Evolutionary conservation across 2,888 invertebrate genomes (phyloP).

Genomic region (Corythucha ciliata): DNA sequence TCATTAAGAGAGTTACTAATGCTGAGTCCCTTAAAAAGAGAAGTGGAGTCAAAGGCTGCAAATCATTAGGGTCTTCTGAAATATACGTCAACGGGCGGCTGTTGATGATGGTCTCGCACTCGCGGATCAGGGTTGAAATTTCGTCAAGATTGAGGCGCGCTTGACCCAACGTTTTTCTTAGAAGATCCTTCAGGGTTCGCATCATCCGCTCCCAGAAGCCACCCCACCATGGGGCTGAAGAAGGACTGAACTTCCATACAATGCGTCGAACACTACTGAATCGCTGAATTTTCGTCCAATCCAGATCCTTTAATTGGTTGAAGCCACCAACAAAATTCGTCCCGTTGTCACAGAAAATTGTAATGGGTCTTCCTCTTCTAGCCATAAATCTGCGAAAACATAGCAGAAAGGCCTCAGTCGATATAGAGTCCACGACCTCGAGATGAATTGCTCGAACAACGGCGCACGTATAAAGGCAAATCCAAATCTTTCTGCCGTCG

Average conservation of each 20-base stretch:
- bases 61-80: conserved; percentile 22
- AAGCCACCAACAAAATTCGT: conserved; percentile 35
- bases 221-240: conserved; percentile 42
- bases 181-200: conserved; percentile 1
- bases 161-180: conserved; percentile 7
- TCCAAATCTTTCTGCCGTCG: conserved; percentile 15
- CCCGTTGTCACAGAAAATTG: conserved; percentile 37
- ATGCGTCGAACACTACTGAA: conserved; percentile 23
- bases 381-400: conserved; percentile 7
- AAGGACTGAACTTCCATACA: conserved; percentile 40
- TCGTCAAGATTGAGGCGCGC: not conserved
- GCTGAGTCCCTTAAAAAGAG: conserved; percentile 1
- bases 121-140: not conserved
- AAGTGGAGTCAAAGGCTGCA: conserved; percentile 28
- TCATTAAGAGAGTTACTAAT: no score
- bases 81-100: not conserved
- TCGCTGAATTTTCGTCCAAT: conserved; percentile 39
- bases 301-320: conserved; percentile 45
- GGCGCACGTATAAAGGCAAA: conserved; percentile 9
- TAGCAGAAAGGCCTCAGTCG: conserved; percentile 6
- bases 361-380: conserved; percentile 10
- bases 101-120: conserved; percentile 17
- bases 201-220: conserved; percentile 39
- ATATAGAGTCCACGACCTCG: conserved; percentile 6
- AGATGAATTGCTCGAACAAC: conserved; percentile 5